Percentiles rank a stretch among this genome's conserved stretches.
phyloP scores from a whole-genome alignment of 2,888 invertebrate species.

The Microctonus aethiopoides region DNA sequence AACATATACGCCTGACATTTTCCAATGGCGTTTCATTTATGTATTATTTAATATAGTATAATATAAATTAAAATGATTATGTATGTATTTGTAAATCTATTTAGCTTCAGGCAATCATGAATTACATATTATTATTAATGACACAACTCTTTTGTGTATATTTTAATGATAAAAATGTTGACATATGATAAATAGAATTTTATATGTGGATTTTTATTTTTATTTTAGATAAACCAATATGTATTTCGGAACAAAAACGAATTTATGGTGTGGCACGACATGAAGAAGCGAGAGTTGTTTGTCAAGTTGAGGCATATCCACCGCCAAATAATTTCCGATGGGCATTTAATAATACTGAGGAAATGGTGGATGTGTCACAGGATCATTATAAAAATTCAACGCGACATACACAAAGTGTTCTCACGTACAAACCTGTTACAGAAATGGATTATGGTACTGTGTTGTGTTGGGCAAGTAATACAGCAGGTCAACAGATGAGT shows the following conservation, averaged over 20 bases:
- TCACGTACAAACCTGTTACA: slow-evolving; percentile 80
- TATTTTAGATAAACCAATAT: slow-evolving; percentile 83
- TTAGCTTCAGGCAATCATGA: neutral
- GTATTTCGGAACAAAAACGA: slow-evolving; percentile 78
- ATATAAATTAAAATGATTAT: neutral
- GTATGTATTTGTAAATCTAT: slow-evolving; percentile 6
- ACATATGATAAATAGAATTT: neutral
- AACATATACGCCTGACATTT: slow-evolving; percentile 18
- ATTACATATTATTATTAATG: slow-evolving; percentile 11
- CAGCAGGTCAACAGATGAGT: slow-evolving; percentile 78
- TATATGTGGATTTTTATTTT: neutral
- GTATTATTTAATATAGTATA: slow-evolving; percentile 2
- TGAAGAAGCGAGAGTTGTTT: slow-evolving; percentile 82
- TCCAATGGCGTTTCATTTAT: slow-evolving; percentile 5
- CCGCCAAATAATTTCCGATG: slow-evolving; percentile 85
- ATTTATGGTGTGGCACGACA: slow-evolving; percentile 87
- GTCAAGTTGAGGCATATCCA: slow-evolving; percentile 88
- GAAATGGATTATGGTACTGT: slow-evolving; percentile 83
- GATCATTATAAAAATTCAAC: slow-evolving; percentile 74
- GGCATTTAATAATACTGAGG: slow-evolving; percentile 90
- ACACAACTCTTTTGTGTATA: neutral
- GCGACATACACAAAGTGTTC: slow-evolving; percentile 71
- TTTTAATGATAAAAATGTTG: neutral
- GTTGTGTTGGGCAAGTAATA: slow-evolving; percentile 80
- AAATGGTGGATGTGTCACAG: slow-evolving; percentile 80